Evolutionary conservation across 1,140 invertebrate species (phyloP).

Genomic region (Drosophila ohnishii): DNA sequence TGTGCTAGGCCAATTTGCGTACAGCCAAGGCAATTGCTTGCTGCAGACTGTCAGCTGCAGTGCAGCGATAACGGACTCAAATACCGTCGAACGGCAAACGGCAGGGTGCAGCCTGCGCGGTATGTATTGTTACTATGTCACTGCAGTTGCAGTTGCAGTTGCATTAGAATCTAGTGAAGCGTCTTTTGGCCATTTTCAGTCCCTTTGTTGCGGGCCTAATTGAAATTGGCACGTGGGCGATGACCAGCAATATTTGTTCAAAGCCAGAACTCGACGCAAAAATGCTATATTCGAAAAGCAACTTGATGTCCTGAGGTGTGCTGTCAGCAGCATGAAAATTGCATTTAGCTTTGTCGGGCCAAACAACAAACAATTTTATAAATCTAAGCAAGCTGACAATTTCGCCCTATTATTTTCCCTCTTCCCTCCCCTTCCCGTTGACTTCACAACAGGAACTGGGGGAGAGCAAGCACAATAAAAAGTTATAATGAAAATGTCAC

Average conservation of each 20-base stretch:
- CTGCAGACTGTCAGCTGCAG: constrained; percentile 58
- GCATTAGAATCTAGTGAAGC: constrained; percentile 59
- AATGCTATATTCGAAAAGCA: constrained; percentile 10
- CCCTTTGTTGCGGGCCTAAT: constrained; percentile 24
- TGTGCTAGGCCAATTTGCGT: constrained; percentile 71
- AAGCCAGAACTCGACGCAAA: constrained; percentile 3
- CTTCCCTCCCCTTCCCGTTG: not conserved
- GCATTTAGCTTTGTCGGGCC: constrained; percentile 49
- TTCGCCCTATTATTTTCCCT: constrained; percentile 27
- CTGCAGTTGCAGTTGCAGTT: constrained; percentile 27
- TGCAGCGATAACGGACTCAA: constrained; percentile 58
- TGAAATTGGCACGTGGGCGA: constrained; percentile 25
- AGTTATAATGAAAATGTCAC: constrained; percentile 79
- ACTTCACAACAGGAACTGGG: not conserved
- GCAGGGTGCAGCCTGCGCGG: constrained; percentile 6
- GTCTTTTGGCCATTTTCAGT: constrained; percentile 6
- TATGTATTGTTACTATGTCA: constrained; percentile 5
- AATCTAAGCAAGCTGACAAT: constrained; percentile 46
- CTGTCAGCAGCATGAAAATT: constrained; percentile 48
- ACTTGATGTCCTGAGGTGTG: constrained; percentile 29
- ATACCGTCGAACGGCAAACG: not conserved
- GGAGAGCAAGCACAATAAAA: constrained; percentile 44
- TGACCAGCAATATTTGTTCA: not conserved
- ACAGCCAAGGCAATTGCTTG: constrained; percentile 29
- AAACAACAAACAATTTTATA: constrained; percentile 45